Evolutionary conservation across 2,797 vertebrate species (phyloP), one percentile per base, ranked within the genome.

Genomic region (Rhadinocentrus ornatus): DNA sequence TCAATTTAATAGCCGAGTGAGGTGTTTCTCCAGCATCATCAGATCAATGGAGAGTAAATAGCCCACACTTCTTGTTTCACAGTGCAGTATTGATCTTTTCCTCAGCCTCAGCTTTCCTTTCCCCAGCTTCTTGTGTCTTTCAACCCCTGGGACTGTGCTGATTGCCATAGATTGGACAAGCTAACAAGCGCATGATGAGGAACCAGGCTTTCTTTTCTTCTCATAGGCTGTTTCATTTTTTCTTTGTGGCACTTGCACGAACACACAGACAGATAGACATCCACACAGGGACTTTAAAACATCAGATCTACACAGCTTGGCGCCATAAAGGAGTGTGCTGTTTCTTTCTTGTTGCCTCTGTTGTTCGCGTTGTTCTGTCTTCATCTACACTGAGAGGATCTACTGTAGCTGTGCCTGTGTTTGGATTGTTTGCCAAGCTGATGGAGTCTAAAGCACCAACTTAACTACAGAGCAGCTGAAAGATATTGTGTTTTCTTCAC

Each of bases 1-100:
- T 97, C 96, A 96, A 97, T 98, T 98, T 99, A 98, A 96, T 96
- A 95, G 95, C 95, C 93, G 94, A 96, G 94, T 94, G 96, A 97
- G 97, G 96, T 99, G 96, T 98, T 99, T 98, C 96, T 99, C 94
- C 95, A 95, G 95, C 96, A 96, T 96, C 97, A 97, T 98, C 96
- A 96, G 96, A 99, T 99, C 97, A 99, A 99, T 99, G 96, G 95
- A 97, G 97, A 98, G 96, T 98, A 99, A 99, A 99, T 99, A 99
- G 97, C 96, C 94, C 96, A 96, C 96, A 97, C 96, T 98, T 97
- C 97, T 98, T 97, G 96, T 97, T 98, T 97, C 96, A 93, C 96
- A 93, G 95, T 93, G 93, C 94, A 89, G 95, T 99, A 99, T 99
- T 98, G 97, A 99, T 99, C 97, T 97, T 96, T 92, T 96, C 94